Percentiles rank a stretch among this genome's conserved stretches.
Conservation (phyloP, 2,113 vertebrate species). For the Psophia crepitans region DNA sequence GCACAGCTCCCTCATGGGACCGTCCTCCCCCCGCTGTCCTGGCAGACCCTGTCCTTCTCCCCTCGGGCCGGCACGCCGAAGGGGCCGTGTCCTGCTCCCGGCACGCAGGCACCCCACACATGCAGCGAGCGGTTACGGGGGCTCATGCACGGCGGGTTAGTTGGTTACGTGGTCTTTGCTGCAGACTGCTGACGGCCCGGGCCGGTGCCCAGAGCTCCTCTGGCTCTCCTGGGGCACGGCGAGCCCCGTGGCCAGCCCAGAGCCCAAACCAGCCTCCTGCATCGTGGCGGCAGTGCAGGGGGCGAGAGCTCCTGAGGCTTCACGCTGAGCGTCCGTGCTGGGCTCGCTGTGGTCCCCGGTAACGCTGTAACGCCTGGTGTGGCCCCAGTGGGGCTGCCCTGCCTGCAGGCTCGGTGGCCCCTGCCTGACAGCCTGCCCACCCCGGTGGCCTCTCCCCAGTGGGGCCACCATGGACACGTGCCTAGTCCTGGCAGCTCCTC, state of each 20-base stretch:
- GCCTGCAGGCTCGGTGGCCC: not conserved
- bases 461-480: accelerated
- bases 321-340: not conserved
- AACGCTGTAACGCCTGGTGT: not conserved
- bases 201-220: not conserved
- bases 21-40: not conserved
- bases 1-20: not conserved
- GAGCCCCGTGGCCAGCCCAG: not conserved
- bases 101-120: not conserved
- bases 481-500: not conserved
- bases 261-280: not conserved
- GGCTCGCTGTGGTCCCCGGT: accelerated
- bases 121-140: slow-evolving; percentile 1
- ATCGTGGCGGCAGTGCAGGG: not conserved
- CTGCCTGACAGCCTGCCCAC: not conserved
- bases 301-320: not conserved
- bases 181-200: not conserved
- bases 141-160: slow-evolving; percentile 38
- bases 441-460: not conserved
- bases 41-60: not conserved
- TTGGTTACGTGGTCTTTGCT: not conserved
- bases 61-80: not conserved
- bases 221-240: accelerated
- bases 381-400: not conserved
- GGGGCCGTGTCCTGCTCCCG: accelerated